phyloP scores from a whole-genome alignment of 2,888 invertebrate genomes.

The Noctua pronuba region DNA sequence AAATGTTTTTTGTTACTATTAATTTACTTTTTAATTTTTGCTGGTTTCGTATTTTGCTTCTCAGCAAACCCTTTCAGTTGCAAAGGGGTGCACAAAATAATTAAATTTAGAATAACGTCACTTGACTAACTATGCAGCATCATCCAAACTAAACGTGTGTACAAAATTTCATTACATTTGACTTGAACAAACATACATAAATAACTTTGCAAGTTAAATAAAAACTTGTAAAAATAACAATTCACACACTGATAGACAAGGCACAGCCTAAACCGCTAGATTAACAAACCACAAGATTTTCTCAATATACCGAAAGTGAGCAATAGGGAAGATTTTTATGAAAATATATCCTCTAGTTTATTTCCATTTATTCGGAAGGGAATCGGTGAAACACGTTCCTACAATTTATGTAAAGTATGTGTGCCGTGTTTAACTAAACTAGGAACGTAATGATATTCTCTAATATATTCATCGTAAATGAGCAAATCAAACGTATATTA shows the following conservation, averaged over 20 bases:
- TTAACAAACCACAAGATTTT: background rate
- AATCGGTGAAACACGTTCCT: background rate
- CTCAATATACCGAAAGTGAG: background rate
- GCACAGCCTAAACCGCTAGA: background rate
- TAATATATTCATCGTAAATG: constrained; percentile 61
- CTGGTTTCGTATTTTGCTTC: no score
- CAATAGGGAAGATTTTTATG: background rate
- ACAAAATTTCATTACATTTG: no score
- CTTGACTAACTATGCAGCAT: background rate
- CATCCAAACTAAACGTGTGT: background rate
- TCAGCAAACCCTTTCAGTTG: no score
- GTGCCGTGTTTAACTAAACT: background rate
- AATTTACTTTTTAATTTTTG: no score
- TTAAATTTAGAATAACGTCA: no score
- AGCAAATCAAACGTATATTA: constrained; percentile 63
- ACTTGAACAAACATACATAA: background rate
- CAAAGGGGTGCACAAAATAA: no score
- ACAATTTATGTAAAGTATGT: background rate
- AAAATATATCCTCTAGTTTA: background rate
- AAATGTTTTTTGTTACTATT: no score
- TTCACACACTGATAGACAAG: background rate
- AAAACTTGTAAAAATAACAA: background rate
- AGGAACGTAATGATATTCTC: constrained; percentile 2
- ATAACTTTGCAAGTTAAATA: background rate
- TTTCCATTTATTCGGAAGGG: background rate